Conservation (phyloP, 2,113 vertebrate genomes). For the Macroglossus sobrinus region DNA sequence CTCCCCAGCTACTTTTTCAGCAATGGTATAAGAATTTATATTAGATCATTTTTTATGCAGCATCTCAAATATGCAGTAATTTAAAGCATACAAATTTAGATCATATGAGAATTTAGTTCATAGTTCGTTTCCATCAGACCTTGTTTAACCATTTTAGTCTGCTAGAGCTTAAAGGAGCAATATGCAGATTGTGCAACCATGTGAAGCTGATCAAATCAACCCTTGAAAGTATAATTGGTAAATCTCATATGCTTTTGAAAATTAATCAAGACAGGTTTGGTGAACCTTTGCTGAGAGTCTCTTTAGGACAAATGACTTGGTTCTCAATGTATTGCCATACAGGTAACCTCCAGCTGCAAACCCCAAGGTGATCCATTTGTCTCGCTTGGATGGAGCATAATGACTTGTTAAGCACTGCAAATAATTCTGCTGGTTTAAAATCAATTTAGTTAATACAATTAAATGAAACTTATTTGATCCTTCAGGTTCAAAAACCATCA, state of each 20-base stretch:
- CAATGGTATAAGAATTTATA: background rate
- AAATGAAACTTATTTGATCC: slow-evolving; percentile 68
- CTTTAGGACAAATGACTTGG: slow-evolving; percentile 50
- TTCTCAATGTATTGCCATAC: slow-evolving; percentile 27
- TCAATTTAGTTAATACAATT: slow-evolving; percentile 71
- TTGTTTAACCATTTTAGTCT: slow-evolving; percentile 59
- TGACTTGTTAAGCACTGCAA: slow-evolving; percentile 51
- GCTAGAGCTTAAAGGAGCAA: slow-evolving; percentile 34
- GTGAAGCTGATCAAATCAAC: slow-evolving; percentile 67
- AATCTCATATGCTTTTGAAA: slow-evolving; percentile 67
- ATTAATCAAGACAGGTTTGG: slow-evolving; percentile 61
- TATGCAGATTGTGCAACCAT: slow-evolving; percentile 36
- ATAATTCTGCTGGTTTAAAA: slow-evolving; percentile 67
- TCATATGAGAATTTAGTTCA: slow-evolving; percentile 1
- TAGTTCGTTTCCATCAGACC: background rate
- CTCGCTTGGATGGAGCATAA: slow-evolving; percentile 49
- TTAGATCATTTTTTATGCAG: background rate
- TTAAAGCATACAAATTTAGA: slow-evolving; percentile 1
- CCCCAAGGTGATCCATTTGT: slow-evolving; percentile 65
- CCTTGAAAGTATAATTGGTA: slow-evolving; percentile 64
- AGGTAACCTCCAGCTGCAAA: slow-evolving; percentile 46
- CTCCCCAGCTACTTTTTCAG: background rate
- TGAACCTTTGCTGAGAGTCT: slow-evolving; percentile 49
- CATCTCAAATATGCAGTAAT: slow-evolving; percentile 1
- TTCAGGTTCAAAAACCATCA: slow-evolving; percentile 40